Conservation (phyloP, 2,888 invertebrate species). For the Arctia plantaginis region DNA sequence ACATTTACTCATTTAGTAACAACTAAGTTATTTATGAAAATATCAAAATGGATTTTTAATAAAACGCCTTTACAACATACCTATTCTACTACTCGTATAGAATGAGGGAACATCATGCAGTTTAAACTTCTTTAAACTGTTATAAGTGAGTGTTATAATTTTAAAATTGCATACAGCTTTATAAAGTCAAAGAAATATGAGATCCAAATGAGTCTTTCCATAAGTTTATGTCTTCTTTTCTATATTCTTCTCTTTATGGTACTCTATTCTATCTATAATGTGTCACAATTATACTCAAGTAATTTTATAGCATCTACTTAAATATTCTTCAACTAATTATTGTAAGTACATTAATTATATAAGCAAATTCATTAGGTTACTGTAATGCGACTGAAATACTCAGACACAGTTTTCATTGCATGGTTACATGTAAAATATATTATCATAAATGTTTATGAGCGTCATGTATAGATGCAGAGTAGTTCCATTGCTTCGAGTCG, state of each 20-base stretch:
- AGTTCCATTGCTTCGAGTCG: conserved; percentile 49
- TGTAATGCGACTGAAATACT: background rate
- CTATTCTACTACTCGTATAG: too few species aligned
- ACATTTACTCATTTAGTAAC: background rate
- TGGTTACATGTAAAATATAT: conserved; percentile 51
- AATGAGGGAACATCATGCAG: too few species aligned
- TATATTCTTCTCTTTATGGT: background rate
- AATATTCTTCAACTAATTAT: background rate
- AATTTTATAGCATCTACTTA: too few species aligned
- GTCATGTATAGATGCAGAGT: conserved; percentile 52
- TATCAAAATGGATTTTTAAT: background rate
- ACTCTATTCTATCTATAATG: too few species aligned
- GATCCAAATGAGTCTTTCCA: background rate
- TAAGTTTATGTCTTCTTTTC: background rate
- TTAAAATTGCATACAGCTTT: background rate
- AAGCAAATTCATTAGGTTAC: too few species aligned
- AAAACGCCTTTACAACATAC: background rate
- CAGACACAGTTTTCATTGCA: conserved; percentile 22
- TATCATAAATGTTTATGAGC: conserved; percentile 57
- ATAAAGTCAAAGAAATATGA: background rate
- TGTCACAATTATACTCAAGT: too few species aligned
- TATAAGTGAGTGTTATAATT: background rate
- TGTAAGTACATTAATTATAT: too few species aligned
- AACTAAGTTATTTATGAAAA: background rate
- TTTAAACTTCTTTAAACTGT: background rate